Evolutionary conservation across 1,140 invertebrate genomes (phyloP).

Genomic region (Watersipora subatra): DNA sequence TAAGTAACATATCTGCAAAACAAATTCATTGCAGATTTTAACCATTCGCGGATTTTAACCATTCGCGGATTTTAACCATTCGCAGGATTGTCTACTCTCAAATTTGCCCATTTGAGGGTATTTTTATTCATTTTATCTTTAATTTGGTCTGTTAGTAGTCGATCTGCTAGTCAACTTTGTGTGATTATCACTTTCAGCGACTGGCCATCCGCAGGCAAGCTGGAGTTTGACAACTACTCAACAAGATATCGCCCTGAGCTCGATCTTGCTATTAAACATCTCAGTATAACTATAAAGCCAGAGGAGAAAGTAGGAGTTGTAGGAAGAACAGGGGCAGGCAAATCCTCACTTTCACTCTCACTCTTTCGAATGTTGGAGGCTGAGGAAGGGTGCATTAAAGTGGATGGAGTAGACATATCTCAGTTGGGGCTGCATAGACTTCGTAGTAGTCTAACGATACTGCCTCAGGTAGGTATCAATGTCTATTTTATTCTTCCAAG

Average conservation of each 20-base stretch:
- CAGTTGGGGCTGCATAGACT: constrained; percentile 47
- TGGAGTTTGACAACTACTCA: constrained; percentile 59
- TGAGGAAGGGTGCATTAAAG: constrained; percentile 66
- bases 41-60: too few species aligned
- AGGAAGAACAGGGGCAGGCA: constrained; percentile 48
- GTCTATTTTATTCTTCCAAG: too few species aligned
- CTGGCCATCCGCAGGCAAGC: constrained; percentile 60
- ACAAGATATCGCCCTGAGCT: constrained; percentile 25
- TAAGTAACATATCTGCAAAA: too few species aligned
- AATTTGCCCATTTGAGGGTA: too few species aligned
- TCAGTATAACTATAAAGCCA: constrained; percentile 19
- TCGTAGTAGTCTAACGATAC: constrained; percentile 62
- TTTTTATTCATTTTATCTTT: too few species aligned
- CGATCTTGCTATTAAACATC: constrained; percentile 25
- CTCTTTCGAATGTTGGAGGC: constrained; percentile 47
- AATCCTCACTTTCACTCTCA: constrained; percentile 44
- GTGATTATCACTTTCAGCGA: constrained; percentile 23
- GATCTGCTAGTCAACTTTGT: constrained; percentile 10
- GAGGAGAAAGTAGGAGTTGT: constrained; percentile 49
- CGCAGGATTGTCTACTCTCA: too few species aligned
- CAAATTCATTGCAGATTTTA: too few species aligned
- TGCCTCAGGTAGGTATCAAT: constrained; percentile 67
- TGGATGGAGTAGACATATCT: constrained; percentile 62
- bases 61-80: too few species aligned
- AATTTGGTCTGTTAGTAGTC: neutral